Percentiles rank a stretch among this genome's conserved stretches.
These are phyloP conservation scores for Varecia variegata DNA, from an alignment of 2,797 vertebrate genomes.

Conservation along the genomic window DNA sequence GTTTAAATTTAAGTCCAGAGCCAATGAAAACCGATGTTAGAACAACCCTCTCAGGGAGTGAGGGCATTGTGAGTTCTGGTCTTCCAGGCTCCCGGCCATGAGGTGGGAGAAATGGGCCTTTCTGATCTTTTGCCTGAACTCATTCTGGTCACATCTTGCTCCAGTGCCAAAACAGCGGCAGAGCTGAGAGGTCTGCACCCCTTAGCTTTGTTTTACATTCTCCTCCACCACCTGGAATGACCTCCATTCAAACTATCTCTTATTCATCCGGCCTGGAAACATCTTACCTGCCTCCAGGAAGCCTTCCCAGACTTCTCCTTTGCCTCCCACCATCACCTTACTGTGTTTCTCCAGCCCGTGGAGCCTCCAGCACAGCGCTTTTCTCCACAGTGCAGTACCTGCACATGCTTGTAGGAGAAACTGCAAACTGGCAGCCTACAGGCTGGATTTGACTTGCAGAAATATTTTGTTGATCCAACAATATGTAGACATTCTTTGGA, in stretches of 20 bases:
- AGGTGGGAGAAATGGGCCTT: background rate
- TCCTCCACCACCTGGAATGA: background rate
- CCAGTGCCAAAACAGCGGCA: background rate
- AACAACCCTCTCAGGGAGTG: background rate
- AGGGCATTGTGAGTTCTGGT: background rate
- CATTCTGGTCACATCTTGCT: background rate
- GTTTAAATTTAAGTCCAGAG: background rate
- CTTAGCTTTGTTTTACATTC: background rate
- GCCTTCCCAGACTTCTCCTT: background rate
- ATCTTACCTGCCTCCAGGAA: background rate
- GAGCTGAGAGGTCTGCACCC: background rate
- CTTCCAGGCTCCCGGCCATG: background rate
- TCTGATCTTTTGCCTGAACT: background rate
- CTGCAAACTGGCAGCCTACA: background rate
- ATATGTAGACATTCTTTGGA: background rate
- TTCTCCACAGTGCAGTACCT: background rate
- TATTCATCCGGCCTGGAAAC: background rate
- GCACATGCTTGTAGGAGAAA: background rate
- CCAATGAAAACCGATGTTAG: background rate
- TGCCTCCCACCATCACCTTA: background rate
- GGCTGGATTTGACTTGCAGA: background rate
- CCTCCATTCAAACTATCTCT: background rate
- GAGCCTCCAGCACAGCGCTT: background rate
- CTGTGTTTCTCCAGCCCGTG: background rate
- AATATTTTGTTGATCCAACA: slow-evolving; percentile 15